A percentile compares a stretch with the other conserved stretches of the same genome.
phyloP scores from a whole-genome alignment of 2,888 invertebrate genomes.

The Eulithis prunata region DNA sequence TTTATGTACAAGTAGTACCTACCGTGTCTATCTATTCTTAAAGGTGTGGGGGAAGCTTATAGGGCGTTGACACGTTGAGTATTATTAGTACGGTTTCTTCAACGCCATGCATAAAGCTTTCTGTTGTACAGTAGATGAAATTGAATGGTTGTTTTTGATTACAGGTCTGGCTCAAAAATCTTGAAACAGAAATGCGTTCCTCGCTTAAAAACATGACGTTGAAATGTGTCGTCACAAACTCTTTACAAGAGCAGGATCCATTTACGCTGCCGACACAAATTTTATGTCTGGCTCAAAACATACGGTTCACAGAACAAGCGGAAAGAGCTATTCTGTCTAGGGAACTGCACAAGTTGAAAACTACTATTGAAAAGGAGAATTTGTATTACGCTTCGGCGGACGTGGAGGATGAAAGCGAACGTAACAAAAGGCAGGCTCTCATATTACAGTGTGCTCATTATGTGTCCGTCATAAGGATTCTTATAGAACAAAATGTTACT shows the following conservation, averaged over 20 bases:
- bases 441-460: slow-evolving; percentile 97
- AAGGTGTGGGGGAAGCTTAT: slow-evolving; percentile 17
- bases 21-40: slow-evolving; percentile 19
- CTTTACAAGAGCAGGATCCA: slow-evolving; percentile 76
- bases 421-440: slow-evolving; percentile 95
- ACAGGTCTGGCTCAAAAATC: slow-evolving; percentile 89
- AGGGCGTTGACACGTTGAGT: slow-evolving; percentile 20
- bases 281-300: slow-evolving; percentile 92
- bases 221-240: slow-evolving; percentile 77
- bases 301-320: slow-evolving; percentile 92
- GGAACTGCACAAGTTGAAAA: slow-evolving; percentile 83
- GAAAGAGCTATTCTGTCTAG: slow-evolving; percentile 91
- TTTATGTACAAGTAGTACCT: background rate
- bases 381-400: slow-evolving; percentile 79
- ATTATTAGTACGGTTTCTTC: slow-evolving; percentile 17
- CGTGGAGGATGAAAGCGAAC: slow-evolving; percentile 85
- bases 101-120: background rate
- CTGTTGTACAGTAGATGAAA: background rate
- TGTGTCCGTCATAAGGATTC: slow-evolving; percentile 90
- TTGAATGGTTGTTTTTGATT: background rate
- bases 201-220: slow-evolving; percentile 87
- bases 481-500: slow-evolving; percentile 88
- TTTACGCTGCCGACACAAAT: slow-evolving; percentile 88
- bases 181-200: slow-evolving; percentile 92
- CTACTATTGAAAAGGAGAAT: slow-evolving; percentile 80